Base-by-base conservation (phyloP, 2,113 vertebrate genomes). In the Pandion haliaetus region DNA sequence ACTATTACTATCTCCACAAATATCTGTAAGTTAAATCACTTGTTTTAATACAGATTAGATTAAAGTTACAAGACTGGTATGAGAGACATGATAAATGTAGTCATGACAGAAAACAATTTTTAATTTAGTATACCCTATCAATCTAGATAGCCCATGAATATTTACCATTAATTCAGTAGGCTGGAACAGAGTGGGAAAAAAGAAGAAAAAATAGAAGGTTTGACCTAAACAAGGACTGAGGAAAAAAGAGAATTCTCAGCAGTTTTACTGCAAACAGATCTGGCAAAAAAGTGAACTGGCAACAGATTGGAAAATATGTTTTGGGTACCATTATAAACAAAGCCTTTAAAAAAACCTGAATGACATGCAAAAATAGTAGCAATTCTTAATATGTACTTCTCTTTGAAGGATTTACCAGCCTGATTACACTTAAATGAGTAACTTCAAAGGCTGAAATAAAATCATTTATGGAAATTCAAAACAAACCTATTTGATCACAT, bases 51-150 rank as follows among this genome's bases (percentile, higher is more conserved):
- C 50, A 93, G 93, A 94, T 95, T 96, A 96, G 89, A 82, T 71
- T 95, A 97, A 97, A 98, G 84, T 96, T 97, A 81, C 72, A 93
- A 81, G 50, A 82, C 40, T 95, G 92, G 83, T 93, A 96, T 83
- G 63, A 97, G 81, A 90, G 45, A 97, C 85, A 95, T 98, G 97
- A 98, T 97, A 97, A 98, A 98, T 98, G 95, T 44, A 97, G 93
- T 95, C 92, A 96, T 97, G 96, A 97, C 97, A 97, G 86, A 97
- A 98, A 98, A 97, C 89, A 97, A 97, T 95, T 97, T 98, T 98
- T 98, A 98, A 98, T 98, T 98, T 98, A 97, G 94, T 96, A 97
- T 95, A 96, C 71, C 80, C 96, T 97, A 98, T 98, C 97, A 98
- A 97, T 97, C 97, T 98, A 97, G 88, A 95, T 95, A 97, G 76